Percentiles rank a stretch among this genome's conserved stretches.
Conservation (phyloP, 2,113 vertebrate genomes). For the Psophia crepitans region DNA sequence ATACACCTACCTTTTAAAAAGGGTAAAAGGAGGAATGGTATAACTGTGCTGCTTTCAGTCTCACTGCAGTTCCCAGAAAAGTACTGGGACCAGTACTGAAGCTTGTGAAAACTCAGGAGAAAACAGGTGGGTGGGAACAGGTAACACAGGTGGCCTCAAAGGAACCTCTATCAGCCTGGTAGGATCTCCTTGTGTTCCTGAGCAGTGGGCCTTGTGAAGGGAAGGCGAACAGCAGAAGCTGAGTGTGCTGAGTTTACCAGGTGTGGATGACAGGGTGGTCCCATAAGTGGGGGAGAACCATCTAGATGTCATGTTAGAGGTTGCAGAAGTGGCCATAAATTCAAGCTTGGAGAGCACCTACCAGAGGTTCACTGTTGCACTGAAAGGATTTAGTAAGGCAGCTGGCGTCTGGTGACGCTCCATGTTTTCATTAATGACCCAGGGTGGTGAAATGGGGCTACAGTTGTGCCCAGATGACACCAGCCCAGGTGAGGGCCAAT, state of each 20-base stretch:
- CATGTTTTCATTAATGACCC: fast-evolving
- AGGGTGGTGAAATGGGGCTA: not conserved
- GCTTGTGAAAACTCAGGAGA: not conserved
- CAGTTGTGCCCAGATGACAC: not conserved
- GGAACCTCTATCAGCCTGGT: not conserved
- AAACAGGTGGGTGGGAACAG: not conserved
- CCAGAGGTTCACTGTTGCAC: not conserved
- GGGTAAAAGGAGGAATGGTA: not conserved
- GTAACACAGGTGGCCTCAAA: not conserved
- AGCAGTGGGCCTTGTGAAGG: not conserved
- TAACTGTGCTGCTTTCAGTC: not conserved
- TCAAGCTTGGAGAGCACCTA: fast-evolving
- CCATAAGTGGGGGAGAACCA: not conserved
- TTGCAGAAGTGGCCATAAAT: not conserved
- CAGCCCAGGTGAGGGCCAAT: not conserved
- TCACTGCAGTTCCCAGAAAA: not conserved
- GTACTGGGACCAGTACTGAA: not conserved
- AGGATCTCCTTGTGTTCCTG: not conserved
- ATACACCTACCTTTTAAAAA: not conserved
- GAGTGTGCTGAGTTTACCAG: not conserved
- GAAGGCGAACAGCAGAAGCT: not conserved
- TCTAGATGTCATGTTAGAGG: not conserved
- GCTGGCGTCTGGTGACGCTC: not conserved
- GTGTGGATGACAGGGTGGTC: not conserved
- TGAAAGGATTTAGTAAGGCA: not conserved